Conservation (phyloP, 2,797 vertebrate genomes). For the Brachyalestes nurse region DNA sequence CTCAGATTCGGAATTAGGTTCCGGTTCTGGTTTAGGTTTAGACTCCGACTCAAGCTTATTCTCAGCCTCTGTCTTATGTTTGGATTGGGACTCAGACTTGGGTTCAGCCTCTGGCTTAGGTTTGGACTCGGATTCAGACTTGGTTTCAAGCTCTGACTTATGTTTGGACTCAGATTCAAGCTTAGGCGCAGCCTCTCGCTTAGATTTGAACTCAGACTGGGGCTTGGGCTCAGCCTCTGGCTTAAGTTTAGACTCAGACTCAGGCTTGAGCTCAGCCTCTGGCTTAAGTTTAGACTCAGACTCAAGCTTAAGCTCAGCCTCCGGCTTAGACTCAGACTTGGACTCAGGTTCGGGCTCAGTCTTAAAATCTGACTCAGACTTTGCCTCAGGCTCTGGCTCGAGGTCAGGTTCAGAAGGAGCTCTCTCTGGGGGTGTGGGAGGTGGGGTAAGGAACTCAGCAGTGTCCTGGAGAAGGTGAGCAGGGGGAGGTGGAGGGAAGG, state of each 20-base stretch:
- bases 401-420: slow-evolving; percentile 50
- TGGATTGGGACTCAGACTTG: not conserved
- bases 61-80: not conserved
- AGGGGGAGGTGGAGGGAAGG: slow-evolving; percentile 55
- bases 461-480: slow-evolving; percentile 65
- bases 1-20: not conserved
- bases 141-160: not conserved
- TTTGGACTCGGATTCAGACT: not conserved
- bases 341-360: not conserved
- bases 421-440: slow-evolving; percentile 69
- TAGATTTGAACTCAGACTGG: not conserved
- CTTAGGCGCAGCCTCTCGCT: slow-evolving; percentile 22
- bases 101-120: not conserved
- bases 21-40: not conserved
- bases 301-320: not conserved
- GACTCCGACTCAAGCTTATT: not conserved
- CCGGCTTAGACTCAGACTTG: not conserved
- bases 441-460: slow-evolving; percentile 67
- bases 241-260: not conserved
- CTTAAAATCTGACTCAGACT: not conserved
- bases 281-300: not conserved
- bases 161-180: slow-evolving; percentile 19
- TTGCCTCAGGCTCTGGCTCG: slow-evolving; percentile 59
- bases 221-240: not conserved
- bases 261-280: too few species aligned